Percentiles rank a stretch among this genome's conserved stretches.
phyloP scores from a whole-genome alignment of 1,140 invertebrate species.

The Proales similis region DNA sequence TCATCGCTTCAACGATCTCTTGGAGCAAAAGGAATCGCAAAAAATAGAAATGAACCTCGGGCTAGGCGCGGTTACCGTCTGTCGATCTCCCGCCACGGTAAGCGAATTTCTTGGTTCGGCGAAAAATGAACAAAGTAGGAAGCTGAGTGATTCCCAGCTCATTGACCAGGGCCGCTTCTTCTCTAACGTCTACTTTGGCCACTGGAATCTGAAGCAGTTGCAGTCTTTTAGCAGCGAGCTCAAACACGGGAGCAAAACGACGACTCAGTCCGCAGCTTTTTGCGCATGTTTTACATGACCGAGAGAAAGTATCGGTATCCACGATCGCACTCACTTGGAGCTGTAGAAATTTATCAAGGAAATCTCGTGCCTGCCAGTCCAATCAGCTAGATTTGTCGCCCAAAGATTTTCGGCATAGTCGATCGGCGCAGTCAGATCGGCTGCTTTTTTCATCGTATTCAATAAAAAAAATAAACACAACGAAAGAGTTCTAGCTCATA shows the following conservation, averaged over 20 bases:
- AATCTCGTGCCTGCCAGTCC: slow-evolving; percentile 21
- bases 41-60: background rate
- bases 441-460: background rate
- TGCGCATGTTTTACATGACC: background rate
- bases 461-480: no score
- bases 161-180: slow-evolving; percentile 78
- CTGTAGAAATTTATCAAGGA: slow-evolving; percentile 27
- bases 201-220: slow-evolving; percentile 63
- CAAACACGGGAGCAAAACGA: slow-evolving; percentile 87
- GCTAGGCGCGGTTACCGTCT: slow-evolving; percentile 2
- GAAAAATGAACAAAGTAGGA: slow-evolving; percentile 96
- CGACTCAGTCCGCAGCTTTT: slow-evolving; percentile 65
- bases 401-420: slow-evolving; percentile 74
- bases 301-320: no score
- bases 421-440: background rate
- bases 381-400: slow-evolving; percentile 53
- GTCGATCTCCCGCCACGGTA: slow-evolving; percentile 26
- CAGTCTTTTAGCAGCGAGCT: slow-evolving; percentile 65
- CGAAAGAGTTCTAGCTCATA: no score
- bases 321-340: slow-evolving; percentile 2
- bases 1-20: slow-evolving; percentile 29
- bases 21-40: background rate
- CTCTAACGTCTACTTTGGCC: slow-evolving; percentile 92
- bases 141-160: slow-evolving; percentile 79
- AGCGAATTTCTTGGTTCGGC: slow-evolving; percentile 59